A percentile compares a stretch with the other conserved stretches of the same genome.
These are phyloP conservation scores for Microtus ochrogaster DNA, from an alignment of 2,113 vertebrate species.

Conservation along the genomic window DNA sequence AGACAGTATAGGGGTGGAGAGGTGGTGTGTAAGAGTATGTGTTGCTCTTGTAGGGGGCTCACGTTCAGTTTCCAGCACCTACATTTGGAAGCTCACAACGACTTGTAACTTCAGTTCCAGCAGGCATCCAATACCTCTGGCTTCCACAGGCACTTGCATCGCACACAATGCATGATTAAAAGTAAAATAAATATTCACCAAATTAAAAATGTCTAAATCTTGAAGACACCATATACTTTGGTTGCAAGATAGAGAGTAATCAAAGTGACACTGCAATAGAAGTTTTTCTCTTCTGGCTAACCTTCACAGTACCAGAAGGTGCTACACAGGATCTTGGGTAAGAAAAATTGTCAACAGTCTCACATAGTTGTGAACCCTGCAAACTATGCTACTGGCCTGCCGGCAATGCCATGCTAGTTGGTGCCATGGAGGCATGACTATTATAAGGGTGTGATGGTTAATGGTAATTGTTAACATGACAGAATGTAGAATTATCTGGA, in stretches of 20 bases:
- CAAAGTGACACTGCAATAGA: neutral
- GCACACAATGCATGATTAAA: neutral
- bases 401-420: neutral
- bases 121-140: no score
- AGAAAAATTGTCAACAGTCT: neutral
- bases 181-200: neutral
- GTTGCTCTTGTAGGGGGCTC: neutral
- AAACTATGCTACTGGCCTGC: no score
- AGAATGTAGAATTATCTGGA: neutral
- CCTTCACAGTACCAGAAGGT: neutral
- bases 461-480: neutral
- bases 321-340: neutral
- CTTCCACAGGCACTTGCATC: neutral
- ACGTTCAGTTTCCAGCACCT: neutral
- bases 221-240: neutral
- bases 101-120: neutral
- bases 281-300: neutral
- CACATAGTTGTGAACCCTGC: neutral
- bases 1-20: neutral
- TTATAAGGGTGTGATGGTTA: neutral
- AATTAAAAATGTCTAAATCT: neutral
- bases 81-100: neutral
- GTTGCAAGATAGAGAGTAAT: neutral
- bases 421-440: no score
- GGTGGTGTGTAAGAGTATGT: neutral